Conservation (phyloP, 2,113 vertebrate species). For the Carassius gibelio region DNA sequence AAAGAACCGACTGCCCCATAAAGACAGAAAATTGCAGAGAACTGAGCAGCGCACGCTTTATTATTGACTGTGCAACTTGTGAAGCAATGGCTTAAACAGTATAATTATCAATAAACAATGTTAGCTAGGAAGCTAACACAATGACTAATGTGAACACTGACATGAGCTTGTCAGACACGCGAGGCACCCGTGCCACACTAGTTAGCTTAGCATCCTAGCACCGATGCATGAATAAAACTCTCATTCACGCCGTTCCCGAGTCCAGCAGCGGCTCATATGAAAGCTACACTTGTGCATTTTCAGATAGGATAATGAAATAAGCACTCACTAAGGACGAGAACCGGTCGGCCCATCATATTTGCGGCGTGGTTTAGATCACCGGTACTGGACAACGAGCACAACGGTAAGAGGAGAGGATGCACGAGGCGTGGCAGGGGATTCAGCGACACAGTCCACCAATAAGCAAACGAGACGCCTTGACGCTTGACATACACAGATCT, state of each 20-base stretch:
- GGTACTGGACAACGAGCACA: slow-evolving; percentile 40
- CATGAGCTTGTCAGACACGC: slow-evolving; percentile 38
- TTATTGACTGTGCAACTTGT: neutral
- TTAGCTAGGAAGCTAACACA: neutral
- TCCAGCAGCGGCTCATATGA: neutral
- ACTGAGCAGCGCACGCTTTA: neutral
- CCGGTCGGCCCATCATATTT: slow-evolving; percentile 89
- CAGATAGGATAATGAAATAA: neutral
- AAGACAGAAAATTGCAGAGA: neutral
- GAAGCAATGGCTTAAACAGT: neutral
- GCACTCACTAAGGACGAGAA: slow-evolving; percentile 91
- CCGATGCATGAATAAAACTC: neutral
- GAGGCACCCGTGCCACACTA: slow-evolving; percentile 50
- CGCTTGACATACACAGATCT: neutral
- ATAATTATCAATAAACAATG: neutral
- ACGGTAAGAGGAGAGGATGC: slow-evolving; percentile 54
- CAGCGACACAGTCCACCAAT: slow-evolving; percentile 60
- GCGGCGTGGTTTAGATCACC: slow-evolving; percentile 56
- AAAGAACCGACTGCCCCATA: neutral
- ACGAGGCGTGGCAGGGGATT: slow-evolving; percentile 21
- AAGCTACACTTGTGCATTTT: neutral
- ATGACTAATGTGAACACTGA: slow-evolving; percentile 29
- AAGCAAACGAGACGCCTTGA: slow-evolving; percentile 14
- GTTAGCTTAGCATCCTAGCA: slow-evolving; percentile 50
- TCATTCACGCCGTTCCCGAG: neutral